Percentiles rank a stretch among this genome's conserved stretches.
These are phyloP conservation scores for Entomobrya proxima DNA, from an alignment of 2,888 invertebrate genomes.

Conservation along the genomic window DNA sequence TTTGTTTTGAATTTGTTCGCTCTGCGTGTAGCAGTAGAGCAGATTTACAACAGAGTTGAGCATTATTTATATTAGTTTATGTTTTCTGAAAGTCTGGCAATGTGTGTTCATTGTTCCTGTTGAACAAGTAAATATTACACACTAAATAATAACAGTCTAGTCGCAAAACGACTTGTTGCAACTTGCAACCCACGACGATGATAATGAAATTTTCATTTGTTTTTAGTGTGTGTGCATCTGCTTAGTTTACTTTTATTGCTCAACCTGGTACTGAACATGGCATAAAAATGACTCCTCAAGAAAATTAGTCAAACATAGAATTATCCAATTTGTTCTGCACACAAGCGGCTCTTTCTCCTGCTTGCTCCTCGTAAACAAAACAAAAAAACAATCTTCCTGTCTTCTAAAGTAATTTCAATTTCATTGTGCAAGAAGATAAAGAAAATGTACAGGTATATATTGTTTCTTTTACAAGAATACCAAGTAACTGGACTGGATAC, in stretches of 20 bases:
- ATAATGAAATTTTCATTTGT: constrained; percentile 53
- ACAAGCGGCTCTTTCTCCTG: constrained; percentile 11
- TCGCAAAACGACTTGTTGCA: constrained; percentile 52
- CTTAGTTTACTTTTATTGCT: constrained; percentile 53
- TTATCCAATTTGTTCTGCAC: constrained; percentile 66
- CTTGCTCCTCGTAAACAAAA: constrained; percentile 28
- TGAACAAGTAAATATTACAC: constrained; percentile 40
- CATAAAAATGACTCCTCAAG: constrained; percentile 57
- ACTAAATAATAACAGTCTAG: background rate
- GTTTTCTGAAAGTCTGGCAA: background rate
- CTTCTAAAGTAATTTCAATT: too few relatives aligned
- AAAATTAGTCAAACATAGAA: constrained; percentile 64
- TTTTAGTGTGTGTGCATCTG: constrained; percentile 12
- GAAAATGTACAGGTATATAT: too few relatives aligned
- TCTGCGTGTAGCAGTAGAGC: background rate
- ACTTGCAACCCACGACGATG: constrained; percentile 49
- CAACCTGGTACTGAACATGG: constrained; percentile 28
- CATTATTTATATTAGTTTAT: too few relatives aligned
- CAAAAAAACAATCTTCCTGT: background rate
- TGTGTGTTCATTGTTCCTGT: background rate
- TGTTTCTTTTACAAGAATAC: too few relatives aligned
- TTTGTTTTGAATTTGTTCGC: constrained; percentile 15
- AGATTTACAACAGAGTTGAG: too few relatives aligned
- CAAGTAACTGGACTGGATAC: too few relatives aligned
- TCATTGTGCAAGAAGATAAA: too few relatives aligned